These are phyloP conservation scores for Psittacula cyanocephala DNA, from an alignment of 2,113 vertebrate species.

Conservation along the genomic window DNA sequence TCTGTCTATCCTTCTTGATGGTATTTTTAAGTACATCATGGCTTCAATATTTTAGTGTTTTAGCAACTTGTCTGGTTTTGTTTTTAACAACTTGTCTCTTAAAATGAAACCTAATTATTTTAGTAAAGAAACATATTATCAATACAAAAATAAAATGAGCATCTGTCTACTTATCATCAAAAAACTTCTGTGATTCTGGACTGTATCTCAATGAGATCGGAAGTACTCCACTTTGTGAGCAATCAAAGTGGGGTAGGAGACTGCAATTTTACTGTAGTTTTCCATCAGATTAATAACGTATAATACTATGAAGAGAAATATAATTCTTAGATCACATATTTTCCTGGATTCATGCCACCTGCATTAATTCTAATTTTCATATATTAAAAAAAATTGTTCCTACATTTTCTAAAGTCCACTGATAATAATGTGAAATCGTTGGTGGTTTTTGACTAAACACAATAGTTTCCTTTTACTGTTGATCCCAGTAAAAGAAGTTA, in stretches of 20 bases:
- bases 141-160: conserved; percentile 48
- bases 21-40: conserved; percentile 31
- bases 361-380: not conserved
- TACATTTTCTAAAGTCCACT: not conserved
- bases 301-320: not conserved
- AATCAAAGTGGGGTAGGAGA: not conserved
- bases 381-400: not conserved
- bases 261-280: not conserved
- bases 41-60: conserved; percentile 45
- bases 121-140: conserved; percentile 51
- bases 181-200: conserved; percentile 47
- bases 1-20: conserved; percentile 17
- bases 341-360: not conserved
- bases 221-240: not conserved
- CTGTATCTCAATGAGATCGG: not conserved
- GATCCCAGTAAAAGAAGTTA: not conserved
- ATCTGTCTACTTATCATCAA: conserved; percentile 35
- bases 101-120: conserved; percentile 54
- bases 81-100: conserved; percentile 60
- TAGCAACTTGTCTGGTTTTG: conserved; percentile 53
- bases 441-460: not conserved
- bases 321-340: not conserved
- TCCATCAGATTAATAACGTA: not conserved
- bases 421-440: not conserved
- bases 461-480: not conserved